phyloP scores from a whole-genome alignment of 2,888 invertebrate species.

The Rugalucina vietnamica region DNA sequence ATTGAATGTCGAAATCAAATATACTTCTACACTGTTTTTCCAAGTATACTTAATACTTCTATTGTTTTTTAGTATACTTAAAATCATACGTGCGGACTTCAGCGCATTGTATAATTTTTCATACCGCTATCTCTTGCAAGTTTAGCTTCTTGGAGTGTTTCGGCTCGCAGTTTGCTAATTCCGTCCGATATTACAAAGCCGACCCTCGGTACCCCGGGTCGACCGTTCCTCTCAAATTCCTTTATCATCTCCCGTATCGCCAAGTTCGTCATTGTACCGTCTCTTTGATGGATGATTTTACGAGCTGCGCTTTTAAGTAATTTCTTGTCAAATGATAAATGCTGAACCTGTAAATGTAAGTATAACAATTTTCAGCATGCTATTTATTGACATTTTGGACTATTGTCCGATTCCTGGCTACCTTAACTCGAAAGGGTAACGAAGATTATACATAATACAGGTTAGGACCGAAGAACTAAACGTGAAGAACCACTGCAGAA shows the following conservation, averaged over 20 bases:
- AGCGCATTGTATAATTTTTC: too few species aligned
- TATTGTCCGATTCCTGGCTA: too few species aligned
- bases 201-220: constrained; percentile 78
- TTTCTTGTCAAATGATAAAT: constrained; percentile 20
- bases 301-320: constrained; percentile 17
- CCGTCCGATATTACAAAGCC: constrained; percentile 84
- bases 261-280: constrained; percentile 63
- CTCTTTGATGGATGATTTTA: constrained; percentile 55
- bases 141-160: constrained; percentile 81
- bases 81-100: too few species aligned
- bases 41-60: too few species aligned
- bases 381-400: not conserved
- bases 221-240: constrained; percentile 55
- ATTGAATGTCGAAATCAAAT: too few species aligned
- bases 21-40: too few species aligned
- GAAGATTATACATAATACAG: too few species aligned
- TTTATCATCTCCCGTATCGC: constrained; percentile 64
- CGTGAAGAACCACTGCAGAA: not conserved
- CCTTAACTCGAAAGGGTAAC: too few species aligned
- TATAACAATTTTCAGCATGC: not conserved
- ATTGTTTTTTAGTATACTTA: too few species aligned
- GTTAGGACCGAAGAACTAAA: not conserved
- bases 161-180: constrained; percentile 73
- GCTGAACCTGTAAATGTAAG: constrained; percentile 18
- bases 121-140: constrained; percentile 78